A percentile compares a stretch with the other conserved stretches of the same genome.
These are phyloP conservation scores for Ostrea denselamellosa DNA, from an alignment of 1,140 invertebrate genomes.

Conservation along the genomic window DNA sequence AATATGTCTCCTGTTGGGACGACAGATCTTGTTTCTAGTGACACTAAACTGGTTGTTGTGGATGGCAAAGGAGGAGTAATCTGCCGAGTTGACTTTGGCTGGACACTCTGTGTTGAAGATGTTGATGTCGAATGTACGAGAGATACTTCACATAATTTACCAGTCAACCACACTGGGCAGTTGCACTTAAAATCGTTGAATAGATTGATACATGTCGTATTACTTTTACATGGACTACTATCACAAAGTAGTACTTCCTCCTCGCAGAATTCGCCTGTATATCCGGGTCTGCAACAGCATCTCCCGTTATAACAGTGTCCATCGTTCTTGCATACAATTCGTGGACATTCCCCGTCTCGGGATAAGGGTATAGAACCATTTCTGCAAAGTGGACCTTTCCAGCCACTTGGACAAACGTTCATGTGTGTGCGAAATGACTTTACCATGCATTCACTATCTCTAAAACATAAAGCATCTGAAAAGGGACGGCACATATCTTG, in stretches of 20 bases:
- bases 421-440: conserved; percentile 41
- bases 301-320: conserved; percentile 49
- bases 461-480: conserved; percentile 24
- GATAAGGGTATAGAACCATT: conserved; percentile 32
- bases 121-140: not conserved
- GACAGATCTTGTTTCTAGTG: not conserved
- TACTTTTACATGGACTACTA: conserved; percentile 47
- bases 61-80: not conserved
- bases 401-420: conserved; percentile 42
- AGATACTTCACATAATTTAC: conserved; percentile 32
- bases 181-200: conserved; percentile 9
- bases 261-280: conserved; percentile 51
- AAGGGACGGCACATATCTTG: not conserved
- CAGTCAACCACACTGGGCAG: conserved; percentile 14
- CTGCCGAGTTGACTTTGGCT: not conserved
- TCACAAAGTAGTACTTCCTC: conserved; percentile 36
- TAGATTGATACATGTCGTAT: conserved; percentile 8
- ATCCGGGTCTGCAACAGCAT: conserved; percentile 50
- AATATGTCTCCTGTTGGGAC: not conserved
- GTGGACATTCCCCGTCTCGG: conserved; percentile 48
- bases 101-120: not conserved
- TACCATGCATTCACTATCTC: conserved; percentile 15
- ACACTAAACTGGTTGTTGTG: not conserved
- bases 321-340: conserved; percentile 52
- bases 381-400: conserved; percentile 49